These are phyloP conservation scores for Castor canadensis DNA, from an alignment of 2,113 vertebrate species.

Conservation along the genomic window DNA sequence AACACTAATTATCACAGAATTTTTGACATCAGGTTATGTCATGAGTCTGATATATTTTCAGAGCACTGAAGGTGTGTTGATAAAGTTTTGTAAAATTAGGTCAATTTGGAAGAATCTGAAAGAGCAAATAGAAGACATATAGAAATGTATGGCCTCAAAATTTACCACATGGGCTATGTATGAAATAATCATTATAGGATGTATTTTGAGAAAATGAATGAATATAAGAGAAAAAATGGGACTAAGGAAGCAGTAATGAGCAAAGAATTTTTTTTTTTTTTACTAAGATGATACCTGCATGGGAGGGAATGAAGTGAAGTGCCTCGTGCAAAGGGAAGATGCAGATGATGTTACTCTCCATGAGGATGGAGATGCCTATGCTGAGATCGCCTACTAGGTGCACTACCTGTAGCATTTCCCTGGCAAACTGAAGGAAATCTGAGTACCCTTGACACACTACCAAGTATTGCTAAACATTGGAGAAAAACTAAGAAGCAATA, in stretches of 20 bases:
- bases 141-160: neutral
- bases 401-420: neutral
- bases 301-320: neutral
- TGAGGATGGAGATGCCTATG: neutral
- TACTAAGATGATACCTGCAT: neutral
- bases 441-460: neutral
- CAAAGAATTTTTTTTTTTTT: neutral
- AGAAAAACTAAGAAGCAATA: neutral
- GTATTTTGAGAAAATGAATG: conserved; percentile 6
- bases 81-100: neutral
- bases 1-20: neutral
- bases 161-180: neutral
- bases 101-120: neutral
- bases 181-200: neutral
- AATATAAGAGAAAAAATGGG: neutral
- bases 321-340: neutral
- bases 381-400: neutral
- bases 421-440: neutral
- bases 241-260: neutral
- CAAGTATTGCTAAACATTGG: neutral
- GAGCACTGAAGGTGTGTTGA: neutral
- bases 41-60: neutral
- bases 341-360: rapidly evolving
- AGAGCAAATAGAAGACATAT: neutral
- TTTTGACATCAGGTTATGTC: neutral